Base-by-base conservation (phyloP, 1,140 invertebrate genomes). In the Sminthurinus signatus region DNA sequence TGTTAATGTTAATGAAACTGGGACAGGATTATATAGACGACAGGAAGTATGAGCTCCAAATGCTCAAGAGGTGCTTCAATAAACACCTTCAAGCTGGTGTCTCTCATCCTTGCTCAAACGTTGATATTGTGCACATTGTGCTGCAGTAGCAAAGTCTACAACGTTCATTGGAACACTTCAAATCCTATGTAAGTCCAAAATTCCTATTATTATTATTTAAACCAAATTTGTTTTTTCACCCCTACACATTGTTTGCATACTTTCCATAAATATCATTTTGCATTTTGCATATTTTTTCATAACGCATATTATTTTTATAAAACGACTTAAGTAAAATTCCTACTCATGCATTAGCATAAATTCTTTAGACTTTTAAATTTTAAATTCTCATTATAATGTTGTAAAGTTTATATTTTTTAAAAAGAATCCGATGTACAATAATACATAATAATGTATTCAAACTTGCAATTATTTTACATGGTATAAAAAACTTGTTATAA, bases 131-230 rank as follows among this genome's bases (percentile, higher is more conserved):
- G 66, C 54, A 65, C 67, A 54, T 46, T 69, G 52, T 69, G 62
- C 27, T 69, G 67, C 61, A 65, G 62, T 52, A 65, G 62, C 21
- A 71, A 75, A 55, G 70, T 76, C 56, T 74, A 73, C 55, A 75
- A 78, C 68, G 76, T 78, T 60, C 77, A 78, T 64, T 78, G 76
- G 76, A 78, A 78, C 64, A 73, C 76, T 23, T 74, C 76, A n/a
- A 78, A 77, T 67, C 76, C 76, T 55, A 77, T 77, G 76, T 77
- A 72, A 77, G 76, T 76, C 3, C 44, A 36, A 5, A 5, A 5
- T 8, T 36, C 15, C n/a, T 46, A n/a, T n/a, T n/a, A n/a, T n/a
- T 46, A 21, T n/a, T 10, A 8, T n/a, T 46, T 46, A 4, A 19
- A 46, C 15, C 5, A 46, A 19, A n/a, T 4, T 14, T 46, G 19